These are phyloP conservation scores for Drosophila biarmipes DNA, from an alignment of 1,140 invertebrate genomes.

Conservation along the genomic window DNA sequence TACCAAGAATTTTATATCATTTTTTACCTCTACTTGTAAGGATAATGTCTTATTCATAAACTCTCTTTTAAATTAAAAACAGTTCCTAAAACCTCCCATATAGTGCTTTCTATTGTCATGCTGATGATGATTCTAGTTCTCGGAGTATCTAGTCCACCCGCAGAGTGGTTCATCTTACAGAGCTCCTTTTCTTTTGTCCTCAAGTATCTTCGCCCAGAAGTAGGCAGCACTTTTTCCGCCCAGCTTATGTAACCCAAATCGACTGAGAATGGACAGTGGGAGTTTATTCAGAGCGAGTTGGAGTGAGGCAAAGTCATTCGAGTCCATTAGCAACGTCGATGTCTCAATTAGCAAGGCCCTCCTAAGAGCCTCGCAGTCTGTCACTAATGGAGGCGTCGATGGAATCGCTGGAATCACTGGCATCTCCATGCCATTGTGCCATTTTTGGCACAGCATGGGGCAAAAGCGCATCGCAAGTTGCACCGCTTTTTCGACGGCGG, in stretches of 20 bases:
- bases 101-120: not conserved
- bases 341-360: conserved; percentile 59
- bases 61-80: not conserved
- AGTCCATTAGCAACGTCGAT: conserved; percentile 64
- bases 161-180: conserved; percentile 22
- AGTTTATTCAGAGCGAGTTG: not conserved
- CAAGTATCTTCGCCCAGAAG: conserved; percentile 30
- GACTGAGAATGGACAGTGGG: conserved; percentile 9
- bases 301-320: conserved; percentile 43
- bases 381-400: conserved; percentile 71
- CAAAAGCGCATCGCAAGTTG: conserved; percentile 62
- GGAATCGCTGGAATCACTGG: not conserved
- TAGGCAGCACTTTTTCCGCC: conserved; percentile 9
- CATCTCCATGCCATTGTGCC: conserved; percentile 51
- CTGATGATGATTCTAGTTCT: not conserved
- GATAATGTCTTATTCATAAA: not conserved
- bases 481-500: conserved; percentile 38
- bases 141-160: conserved; percentile 3
- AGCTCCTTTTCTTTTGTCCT: conserved; percentile 33
- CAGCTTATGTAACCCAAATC: conserved; percentile 45
- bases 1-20: too few relatives aligned
- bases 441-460: conserved; percentile 64
- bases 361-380: conserved; percentile 43
- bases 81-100: not conserved
- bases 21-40: too few relatives aligned